Evolutionary conservation across 1,140 invertebrate genomes (phyloP).

Genomic region (Rhagoletis zephyria): DNA sequence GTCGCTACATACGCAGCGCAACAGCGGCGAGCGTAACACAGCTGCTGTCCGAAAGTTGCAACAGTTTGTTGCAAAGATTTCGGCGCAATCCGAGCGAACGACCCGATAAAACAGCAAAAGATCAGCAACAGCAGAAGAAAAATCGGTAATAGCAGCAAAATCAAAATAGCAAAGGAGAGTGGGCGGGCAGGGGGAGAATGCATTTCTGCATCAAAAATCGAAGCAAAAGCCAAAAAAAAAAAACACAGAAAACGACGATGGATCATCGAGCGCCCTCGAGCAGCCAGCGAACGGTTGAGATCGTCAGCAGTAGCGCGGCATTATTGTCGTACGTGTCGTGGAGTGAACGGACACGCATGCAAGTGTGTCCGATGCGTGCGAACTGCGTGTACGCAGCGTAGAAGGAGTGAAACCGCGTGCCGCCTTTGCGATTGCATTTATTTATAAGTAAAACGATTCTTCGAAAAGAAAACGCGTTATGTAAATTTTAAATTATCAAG

Average conservation of each 20-base stretch:
- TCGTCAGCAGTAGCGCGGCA: background rate
- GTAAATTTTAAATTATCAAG: background rate
- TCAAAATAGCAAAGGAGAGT: too few species aligned
- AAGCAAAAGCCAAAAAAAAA: background rate
- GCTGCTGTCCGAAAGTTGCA: slow-evolving; percentile 86
- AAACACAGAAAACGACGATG: background rate
- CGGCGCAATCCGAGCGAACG: slow-evolving; percentile 81
- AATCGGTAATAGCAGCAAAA: slow-evolving; percentile 54
- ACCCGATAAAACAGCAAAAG: slow-evolving; percentile 68
- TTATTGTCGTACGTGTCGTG: background rate
- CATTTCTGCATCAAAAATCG: background rate
- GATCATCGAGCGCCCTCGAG: background rate
- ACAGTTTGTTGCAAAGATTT: slow-evolving; percentile 84
- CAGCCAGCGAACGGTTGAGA: background rate
- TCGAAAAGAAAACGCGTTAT: slow-evolving; percentile 5
- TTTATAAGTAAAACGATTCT: background rate
- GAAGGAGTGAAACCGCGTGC: background rate
- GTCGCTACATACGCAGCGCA: slow-evolving; percentile 83
- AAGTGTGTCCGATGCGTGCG: background rate
- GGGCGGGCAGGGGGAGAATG: background rate
- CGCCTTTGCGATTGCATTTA: background rate
- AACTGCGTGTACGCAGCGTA: background rate
- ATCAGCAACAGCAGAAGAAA: slow-evolving; percentile 62
- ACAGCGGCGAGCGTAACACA: slow-evolving; percentile 86
- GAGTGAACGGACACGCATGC: background rate